Evolutionary conservation across 2,113 vertebrate genomes (phyloP).

Genomic region (Tamias sibiricus): DNA sequence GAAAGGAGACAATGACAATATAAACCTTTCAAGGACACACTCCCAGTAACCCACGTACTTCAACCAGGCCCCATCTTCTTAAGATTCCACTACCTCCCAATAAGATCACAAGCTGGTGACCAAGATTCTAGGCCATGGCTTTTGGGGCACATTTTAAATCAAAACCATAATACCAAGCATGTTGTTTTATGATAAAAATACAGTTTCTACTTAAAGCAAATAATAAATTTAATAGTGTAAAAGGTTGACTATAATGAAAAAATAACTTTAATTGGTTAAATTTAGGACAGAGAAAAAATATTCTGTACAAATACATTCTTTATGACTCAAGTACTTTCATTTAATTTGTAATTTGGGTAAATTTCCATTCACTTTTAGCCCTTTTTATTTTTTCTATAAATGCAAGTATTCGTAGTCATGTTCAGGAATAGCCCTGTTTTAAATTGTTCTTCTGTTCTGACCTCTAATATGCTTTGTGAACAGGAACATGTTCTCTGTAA

Average conservation of each 20-base stretch:
- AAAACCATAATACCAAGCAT: neutral
- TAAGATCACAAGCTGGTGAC: neutral
- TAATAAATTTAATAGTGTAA: neutral
- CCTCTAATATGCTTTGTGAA: neutral
- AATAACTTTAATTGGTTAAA: conserved; percentile 21
- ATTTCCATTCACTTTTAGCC: neutral
- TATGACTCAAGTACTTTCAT: neutral
- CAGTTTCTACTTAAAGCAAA: neutral
- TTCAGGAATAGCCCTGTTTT: neutral
- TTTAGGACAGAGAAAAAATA: neutral
- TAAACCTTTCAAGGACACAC: neutral
- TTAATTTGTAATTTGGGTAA: neutral
- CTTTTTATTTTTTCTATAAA: neutral
- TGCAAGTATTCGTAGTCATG: neutral
- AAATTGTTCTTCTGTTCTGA: neutral
- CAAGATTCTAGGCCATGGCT: neutral
- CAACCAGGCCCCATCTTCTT: neutral
- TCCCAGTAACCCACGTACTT: neutral
- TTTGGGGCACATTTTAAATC: neutral
- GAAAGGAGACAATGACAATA: neutral
- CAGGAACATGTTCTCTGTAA: neutral
- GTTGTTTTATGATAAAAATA: conserved; percentile 33
- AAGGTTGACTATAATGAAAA: conserved; percentile 40
- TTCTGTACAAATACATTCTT: neutral
- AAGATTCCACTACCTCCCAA: neutral